A percentile compares a stretch with the other conserved stretches of the same genome.
Evolutionary conservation across 2,113 vertebrate genomes (phyloP).

Genomic region (Petaurus breviceps): DNA sequence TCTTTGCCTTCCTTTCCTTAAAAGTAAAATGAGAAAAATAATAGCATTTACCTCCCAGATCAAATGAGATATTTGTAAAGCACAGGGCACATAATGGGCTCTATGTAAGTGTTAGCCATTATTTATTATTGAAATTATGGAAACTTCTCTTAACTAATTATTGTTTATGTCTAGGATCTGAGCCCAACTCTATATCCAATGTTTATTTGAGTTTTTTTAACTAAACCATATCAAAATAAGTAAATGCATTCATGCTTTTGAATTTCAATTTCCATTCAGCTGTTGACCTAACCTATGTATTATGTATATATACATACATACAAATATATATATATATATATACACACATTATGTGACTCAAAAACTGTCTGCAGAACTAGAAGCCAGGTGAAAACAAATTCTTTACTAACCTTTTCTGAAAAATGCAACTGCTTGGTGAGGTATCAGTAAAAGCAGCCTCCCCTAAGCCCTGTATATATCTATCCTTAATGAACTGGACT

Average conservation of each 20-base stretch:
- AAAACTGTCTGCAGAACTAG: not conserved
- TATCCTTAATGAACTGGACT: not conserved
- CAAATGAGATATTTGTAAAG: not conserved
- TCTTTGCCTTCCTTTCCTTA: not conserved
- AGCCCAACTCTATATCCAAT: not conserved
- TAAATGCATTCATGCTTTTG: not conserved
- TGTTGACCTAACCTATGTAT: not conserved
- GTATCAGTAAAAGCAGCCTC: not conserved
- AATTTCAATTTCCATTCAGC: not conserved
- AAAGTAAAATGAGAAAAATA: not conserved
- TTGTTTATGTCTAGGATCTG: not conserved
- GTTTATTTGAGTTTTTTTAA: not conserved
- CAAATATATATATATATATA: not conserved
- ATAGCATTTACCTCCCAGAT: not conserved
- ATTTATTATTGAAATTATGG: not conserved
- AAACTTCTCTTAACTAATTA: not conserved
- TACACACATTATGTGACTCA: not conserved
- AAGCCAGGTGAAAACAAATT: not conserved
- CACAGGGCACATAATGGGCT: not conserved
- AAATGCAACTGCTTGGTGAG: not conserved
- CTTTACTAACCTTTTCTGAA: not conserved
- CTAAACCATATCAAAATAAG: not conserved
- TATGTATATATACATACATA: no score
- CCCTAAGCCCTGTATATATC: not conserved
- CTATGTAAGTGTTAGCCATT: no score